Conservation (phyloP, 2,113 vertebrate genomes). For the Aspiorhynchus laticeps region DNA sequence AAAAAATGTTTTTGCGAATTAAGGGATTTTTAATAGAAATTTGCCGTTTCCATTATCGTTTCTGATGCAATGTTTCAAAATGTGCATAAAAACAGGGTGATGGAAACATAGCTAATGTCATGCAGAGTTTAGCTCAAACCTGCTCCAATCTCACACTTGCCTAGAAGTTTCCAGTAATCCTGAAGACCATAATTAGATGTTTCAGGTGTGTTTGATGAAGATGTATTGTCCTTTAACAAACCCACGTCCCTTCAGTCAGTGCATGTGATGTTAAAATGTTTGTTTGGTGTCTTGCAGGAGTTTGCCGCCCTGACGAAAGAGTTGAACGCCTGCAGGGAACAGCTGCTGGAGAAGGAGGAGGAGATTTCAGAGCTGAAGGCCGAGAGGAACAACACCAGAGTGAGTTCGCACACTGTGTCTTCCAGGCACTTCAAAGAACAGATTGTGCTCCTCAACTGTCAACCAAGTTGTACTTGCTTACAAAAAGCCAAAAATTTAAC, state of each 20-base stretch:
- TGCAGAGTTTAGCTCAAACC: neutral
- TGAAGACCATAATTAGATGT: neutral
- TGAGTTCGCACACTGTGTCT: slow-evolving; percentile 68
- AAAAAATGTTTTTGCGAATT: too few relatives aligned
- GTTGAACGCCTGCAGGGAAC: slow-evolving; percentile 93
- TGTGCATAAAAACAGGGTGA: too few relatives aligned
- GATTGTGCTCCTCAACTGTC: neutral
- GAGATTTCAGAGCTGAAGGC: slow-evolving; percentile 99
- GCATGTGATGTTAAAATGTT: slow-evolving; percentile 11
- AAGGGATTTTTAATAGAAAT: too few relatives aligned
- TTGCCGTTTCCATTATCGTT: too few relatives aligned
- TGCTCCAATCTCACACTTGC: neutral
- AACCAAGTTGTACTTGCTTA: neutral
- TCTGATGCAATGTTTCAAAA: too few relatives aligned
- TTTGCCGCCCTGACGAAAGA: slow-evolving; percentile 98
- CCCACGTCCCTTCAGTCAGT: neutral
- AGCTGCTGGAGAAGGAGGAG: slow-evolving; percentile 97
- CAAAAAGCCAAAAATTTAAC: neutral
- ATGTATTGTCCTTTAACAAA: neutral
- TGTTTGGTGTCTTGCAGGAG: slow-evolving; percentile 77
- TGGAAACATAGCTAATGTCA: neutral
- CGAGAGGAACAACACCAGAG: slow-evolving; percentile 97
- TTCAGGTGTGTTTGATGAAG: neutral
- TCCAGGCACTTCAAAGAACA: neutral
- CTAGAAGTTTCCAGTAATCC: neutral